phyloP scores from a whole-genome alignment of 2,113 vertebrate species.

The Haemorhous mexicanus region DNA sequence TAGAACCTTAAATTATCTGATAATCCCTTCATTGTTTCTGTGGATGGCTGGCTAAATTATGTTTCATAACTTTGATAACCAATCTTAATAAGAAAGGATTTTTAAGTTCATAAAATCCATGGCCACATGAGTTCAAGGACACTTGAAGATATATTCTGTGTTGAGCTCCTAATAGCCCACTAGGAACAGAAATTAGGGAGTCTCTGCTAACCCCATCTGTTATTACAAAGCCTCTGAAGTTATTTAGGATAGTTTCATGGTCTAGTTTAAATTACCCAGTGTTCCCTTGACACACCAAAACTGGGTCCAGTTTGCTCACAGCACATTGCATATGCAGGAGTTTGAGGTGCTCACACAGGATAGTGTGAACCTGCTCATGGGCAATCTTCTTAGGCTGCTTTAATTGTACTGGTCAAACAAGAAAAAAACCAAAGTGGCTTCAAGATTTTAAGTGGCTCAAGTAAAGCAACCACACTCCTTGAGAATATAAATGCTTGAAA shows the following conservation, averaged over 20 bases:
- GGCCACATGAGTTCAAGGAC: neutral
- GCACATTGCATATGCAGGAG: neutral
- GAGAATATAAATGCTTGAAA: neutral
- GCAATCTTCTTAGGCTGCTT: neutral
- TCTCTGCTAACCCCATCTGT: neutral
- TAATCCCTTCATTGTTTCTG: neutral
- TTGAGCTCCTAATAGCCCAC: neutral
- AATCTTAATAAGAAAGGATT: neutral
- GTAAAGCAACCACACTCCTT: neutral
- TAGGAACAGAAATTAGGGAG: neutral
- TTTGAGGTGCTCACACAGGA: neutral
- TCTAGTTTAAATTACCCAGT: neutral
- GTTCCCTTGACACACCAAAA: neutral
- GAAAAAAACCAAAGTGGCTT: neutral
- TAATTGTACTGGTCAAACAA: neutral
- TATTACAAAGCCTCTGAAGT: neutral
- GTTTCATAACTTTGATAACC: neutral
- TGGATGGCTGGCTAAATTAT: neutral
- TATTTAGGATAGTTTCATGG: neutral
- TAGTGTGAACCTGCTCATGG: neutral
- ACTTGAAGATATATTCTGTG: neutral
- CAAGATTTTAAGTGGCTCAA: neutral
- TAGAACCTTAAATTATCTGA: neutral
- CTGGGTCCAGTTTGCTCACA: neutral
- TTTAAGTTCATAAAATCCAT: neutral